Conservation (phyloP, 2,797 vertebrate genomes). For the Sebastes oblongus region DNA sequence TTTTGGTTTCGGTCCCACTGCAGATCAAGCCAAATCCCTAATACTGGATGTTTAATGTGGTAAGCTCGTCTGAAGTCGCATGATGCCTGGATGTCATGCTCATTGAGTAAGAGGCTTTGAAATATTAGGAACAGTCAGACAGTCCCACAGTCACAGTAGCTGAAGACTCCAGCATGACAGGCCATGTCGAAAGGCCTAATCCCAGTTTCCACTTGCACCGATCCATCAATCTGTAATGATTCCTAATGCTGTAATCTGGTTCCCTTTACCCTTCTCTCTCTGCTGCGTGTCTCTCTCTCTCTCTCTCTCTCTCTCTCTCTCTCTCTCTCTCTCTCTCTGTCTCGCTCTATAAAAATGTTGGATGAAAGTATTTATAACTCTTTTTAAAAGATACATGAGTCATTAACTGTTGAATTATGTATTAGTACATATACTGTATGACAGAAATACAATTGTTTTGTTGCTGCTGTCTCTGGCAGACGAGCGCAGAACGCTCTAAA, state of each 20-base stretch:
- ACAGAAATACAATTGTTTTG: slow-evolving; percentile 26
- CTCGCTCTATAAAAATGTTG: not conserved
- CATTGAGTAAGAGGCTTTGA: slow-evolving; percentile 62
- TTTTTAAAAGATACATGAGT: slow-evolving; percentile 2
- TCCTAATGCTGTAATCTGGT: slow-evolving; percentile 38
- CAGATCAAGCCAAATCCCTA: slow-evolving; percentile 33
- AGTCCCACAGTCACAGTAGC: slow-evolving; percentile 20
- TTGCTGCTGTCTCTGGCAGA: slow-evolving; percentile 7
- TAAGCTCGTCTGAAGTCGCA: slow-evolving; percentile 47
- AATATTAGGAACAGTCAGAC: slow-evolving; percentile 58
- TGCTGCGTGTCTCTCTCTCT: not conserved
- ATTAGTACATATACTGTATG: not conserved
- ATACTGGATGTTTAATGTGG: slow-evolving; percentile 39
- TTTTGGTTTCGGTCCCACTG: slow-evolving; percentile 22
- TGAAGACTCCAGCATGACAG: slow-evolving; percentile 51
- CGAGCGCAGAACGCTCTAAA: slow-evolving; percentile 17
- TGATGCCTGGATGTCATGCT: slow-evolving; percentile 52
- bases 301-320: not conserved
- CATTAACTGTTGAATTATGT: slow-evolving; percentile 30
- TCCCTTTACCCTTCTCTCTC: slow-evolving; percentile 4
- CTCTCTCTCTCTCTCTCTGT: not conserved
- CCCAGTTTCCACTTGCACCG: slow-evolving; percentile 61
- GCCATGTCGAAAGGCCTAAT: slow-evolving; percentile 57
- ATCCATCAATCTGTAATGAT: slow-evolving; percentile 44
- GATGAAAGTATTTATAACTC: not conserved